phyloP scores from a whole-genome alignment of 2,113 vertebrate species.

The Aegotheles bennettii region DNA sequence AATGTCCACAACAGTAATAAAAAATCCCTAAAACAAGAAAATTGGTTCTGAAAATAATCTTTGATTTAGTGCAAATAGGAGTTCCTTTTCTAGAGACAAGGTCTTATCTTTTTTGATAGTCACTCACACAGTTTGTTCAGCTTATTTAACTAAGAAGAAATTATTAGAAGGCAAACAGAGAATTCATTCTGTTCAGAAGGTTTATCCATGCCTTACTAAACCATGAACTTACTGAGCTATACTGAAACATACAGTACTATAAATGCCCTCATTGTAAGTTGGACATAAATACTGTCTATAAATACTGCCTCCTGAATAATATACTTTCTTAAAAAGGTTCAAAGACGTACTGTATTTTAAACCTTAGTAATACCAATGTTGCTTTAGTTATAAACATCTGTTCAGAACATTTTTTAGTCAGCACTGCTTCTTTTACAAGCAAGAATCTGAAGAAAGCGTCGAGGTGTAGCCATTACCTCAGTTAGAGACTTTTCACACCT shows the following conservation, averaged over 20 bases:
- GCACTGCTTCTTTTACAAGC: constrained; percentile 53
- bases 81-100: not conserved
- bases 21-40: not conserved
- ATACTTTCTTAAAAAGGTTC: constrained; percentile 43
- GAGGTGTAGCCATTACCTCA: constrained; percentile 49
- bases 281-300: constrained; percentile 28
- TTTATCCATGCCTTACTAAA: not conserved
- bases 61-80: not conserved
- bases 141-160: constrained; percentile 35
- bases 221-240: not conserved
- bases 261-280: constrained; percentile 51
- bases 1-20: not conserved
- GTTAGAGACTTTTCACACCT: constrained; percentile 55
- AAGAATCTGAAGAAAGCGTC: constrained; percentile 52
- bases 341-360: constrained; percentile 40
- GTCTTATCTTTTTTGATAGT: not conserved
- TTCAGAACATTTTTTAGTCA: constrained; percentile 62
- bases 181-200: not conserved
- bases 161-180: not conserved
- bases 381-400: constrained; percentile 54
- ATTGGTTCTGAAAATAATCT: not conserved
- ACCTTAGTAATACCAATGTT: not conserved
- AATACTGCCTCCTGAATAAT: constrained; percentile 40
- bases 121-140: not conserved
- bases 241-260: not conserved